phyloP scores from a whole-genome alignment of 37 sponge, comb jelly and placozoan genomes.

The Petrosia ficiformis region DNA sequence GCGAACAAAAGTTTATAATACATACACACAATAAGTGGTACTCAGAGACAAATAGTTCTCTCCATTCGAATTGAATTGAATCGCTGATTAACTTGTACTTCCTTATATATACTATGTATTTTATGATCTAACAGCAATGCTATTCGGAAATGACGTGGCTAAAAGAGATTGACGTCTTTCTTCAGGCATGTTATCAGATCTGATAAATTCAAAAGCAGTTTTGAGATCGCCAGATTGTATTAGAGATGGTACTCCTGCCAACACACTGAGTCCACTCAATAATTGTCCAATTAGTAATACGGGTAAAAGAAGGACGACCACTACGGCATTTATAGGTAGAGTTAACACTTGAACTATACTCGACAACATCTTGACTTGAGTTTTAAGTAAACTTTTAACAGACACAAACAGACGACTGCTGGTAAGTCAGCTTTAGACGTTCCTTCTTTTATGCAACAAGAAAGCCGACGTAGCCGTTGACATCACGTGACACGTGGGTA shows the following conservation, averaged over 20 bases:
- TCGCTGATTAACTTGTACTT: no score
- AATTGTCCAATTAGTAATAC: conserved; percentile 31
- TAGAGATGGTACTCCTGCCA: conserved; percentile 25
- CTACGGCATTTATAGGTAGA: conserved; percentile 26
- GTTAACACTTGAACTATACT: not conserved
- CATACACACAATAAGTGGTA: no score
- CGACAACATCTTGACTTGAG: not conserved
- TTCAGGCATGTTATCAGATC: conserved; percentile 44
- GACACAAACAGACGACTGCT: no score
- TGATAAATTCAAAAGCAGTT: conserved; percentile 37
- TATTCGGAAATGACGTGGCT: conserved; percentile 51
- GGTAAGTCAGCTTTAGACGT: no score
- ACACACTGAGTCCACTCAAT: conserved; percentile 11
- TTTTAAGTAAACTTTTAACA: no score
- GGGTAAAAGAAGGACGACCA: conserved; percentile 35
- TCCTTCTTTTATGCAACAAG: no score
- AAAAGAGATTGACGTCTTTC: conserved; percentile 1
- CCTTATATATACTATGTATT: no score
- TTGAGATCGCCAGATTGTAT: conserved; percentile 32
- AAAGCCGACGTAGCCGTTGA: no score
- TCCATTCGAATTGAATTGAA: no score
- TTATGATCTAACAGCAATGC: conserved; percentile 65
- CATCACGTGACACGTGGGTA: no score
- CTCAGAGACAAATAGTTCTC: no score
- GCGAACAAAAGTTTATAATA: no score